Base-by-base conservation (phyloP, 1,140 invertebrate species). In the Drosophila hydei region DNA sequence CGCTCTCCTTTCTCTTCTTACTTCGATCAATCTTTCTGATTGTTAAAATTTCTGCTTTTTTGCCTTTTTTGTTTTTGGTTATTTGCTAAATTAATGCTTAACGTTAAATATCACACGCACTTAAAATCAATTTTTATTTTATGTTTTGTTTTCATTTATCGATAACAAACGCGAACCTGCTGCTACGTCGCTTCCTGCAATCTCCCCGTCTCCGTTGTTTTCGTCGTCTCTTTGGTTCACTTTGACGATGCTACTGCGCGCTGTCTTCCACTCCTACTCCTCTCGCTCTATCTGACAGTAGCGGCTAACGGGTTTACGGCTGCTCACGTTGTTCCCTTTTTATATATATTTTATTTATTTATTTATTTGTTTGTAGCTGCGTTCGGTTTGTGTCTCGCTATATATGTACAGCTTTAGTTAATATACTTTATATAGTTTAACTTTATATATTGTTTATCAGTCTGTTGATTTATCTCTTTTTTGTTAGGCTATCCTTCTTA, bases 61-160 rank as follows among this genome's bases (percentile, higher is more conserved):
- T 78, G 51, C 72, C 47, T 75, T 75, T 87, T 88, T 89, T 71
- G 73, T 77, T 85, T 85, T 85, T 85, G 83, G 81, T 85, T 85
- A 87, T 80, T 79, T 55, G 84, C 85, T 88, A 88, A 89, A 89
- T 79, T 88, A 89, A 89, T 89, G 74, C 89, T 91, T 91, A 91
- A 85, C 75, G 70, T 91, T 91, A 91, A 91, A 91, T 91, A 91
- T 91, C 89, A 91, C 89, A 91, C 89, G 90, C 89, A 91, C 90
- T 88, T 91, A 91, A 91, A 91, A 91, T 85, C 88, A 91, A 91
- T 89, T 72, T 81, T 73, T 75, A 69, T 72, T 63, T 72, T 63
- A 23, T 50, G 12, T 47, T 65, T 70, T 62, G 30, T 64, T 63
- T 63, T 30, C 43, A 63, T 51, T 84, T 85, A 87, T 87, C 74